phyloP scores from a whole-genome alignment of 2,797 vertebrate genomes.

The Scomberomorus guttatus region DNA sequence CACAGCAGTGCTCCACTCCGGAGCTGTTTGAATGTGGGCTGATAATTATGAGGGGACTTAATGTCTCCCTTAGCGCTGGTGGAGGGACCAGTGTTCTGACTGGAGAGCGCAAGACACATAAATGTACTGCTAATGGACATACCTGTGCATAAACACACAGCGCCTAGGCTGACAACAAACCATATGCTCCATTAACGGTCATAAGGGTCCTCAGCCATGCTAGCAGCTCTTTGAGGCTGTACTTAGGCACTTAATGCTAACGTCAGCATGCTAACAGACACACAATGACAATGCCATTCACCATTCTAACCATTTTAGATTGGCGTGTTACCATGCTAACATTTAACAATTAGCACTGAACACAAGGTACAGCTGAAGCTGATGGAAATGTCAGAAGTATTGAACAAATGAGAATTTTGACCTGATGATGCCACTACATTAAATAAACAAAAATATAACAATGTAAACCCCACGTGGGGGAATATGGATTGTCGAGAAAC shows the following conservation, averaged over 20 bases:
- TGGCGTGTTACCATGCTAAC: not conserved
- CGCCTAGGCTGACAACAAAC: not conserved
- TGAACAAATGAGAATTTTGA: no score
- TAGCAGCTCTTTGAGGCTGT: not conserved
- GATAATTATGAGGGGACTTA: conserved; percentile 78
- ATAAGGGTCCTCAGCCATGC: not conserved
- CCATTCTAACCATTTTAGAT: not conserved
- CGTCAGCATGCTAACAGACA: not conserved
- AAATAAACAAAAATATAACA: not conserved
- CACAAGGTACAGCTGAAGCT: not conserved
- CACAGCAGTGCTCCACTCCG: conserved; percentile 54
- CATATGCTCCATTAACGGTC: not conserved
- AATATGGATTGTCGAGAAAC: not conserved
- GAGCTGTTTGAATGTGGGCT: conserved; percentile 62
- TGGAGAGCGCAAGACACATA: not conserved
- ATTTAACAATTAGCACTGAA: not conserved
- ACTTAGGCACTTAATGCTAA: not conserved
- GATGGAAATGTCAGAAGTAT: not conserved
- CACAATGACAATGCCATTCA: not conserved
- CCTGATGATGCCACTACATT: not conserved
- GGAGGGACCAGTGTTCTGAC: conserved; percentile 7
- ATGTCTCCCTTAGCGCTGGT: conserved; percentile 42
- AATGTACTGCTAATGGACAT: not conserved
- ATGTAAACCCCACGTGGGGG: not conserved
- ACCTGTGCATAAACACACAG: conserved; percentile 26